Conservation (phyloP, 2,888 invertebrate genomes). For the Scelioninae gen. 2 region DNA sequence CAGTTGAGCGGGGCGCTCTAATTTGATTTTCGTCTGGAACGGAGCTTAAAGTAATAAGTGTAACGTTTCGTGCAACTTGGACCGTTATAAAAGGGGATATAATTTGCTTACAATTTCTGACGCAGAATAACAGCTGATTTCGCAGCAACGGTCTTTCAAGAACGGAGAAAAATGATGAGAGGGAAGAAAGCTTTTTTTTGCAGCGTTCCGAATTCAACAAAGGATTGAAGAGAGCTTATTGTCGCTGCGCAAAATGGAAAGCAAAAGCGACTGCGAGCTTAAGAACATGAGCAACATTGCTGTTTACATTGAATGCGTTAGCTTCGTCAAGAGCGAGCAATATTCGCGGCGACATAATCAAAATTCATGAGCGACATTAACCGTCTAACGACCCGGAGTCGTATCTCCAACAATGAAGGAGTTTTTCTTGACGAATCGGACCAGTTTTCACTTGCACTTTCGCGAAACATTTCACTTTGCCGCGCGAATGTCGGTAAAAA, state of each 20-base stretch:
- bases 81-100: slow-evolving; percentile 22
- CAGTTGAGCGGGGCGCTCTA: no score
- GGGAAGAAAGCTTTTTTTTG: slow-evolving; percentile 37
- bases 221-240: slow-evolving; percentile 52
- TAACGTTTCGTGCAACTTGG: slow-evolving; percentile 10
- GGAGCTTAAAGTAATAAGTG: slow-evolving; percentile 25
- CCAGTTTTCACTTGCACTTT: slow-evolving; percentile 45
- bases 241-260: slow-evolving; percentile 46
- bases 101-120: slow-evolving; percentile 42
- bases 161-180: slow-evolving; percentile 23
- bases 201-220: slow-evolving; percentile 42
- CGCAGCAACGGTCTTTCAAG: slow-evolving; percentile 4
- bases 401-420: slow-evolving; percentile 52
- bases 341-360: slow-evolving; percentile 57
- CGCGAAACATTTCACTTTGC: slow-evolving; percentile 31
- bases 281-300: slow-evolving; percentile 45
- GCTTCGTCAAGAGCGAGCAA: slow-evolving; percentile 48
- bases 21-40: slow-evolving; percentile 27
- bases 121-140: slow-evolving; percentile 29
- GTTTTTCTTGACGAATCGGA: slow-evolving; percentile 54
- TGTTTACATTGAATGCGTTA: slow-evolving; percentile 40
- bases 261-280: slow-evolving; percentile 47
- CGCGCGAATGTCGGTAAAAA: slow-evolving; percentile 34
- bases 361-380: slow-evolving; percentile 59
- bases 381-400: slow-evolving; percentile 55